Conservation (phyloP, 2,113 vertebrate species). For the Microtus montanus region DNA sequence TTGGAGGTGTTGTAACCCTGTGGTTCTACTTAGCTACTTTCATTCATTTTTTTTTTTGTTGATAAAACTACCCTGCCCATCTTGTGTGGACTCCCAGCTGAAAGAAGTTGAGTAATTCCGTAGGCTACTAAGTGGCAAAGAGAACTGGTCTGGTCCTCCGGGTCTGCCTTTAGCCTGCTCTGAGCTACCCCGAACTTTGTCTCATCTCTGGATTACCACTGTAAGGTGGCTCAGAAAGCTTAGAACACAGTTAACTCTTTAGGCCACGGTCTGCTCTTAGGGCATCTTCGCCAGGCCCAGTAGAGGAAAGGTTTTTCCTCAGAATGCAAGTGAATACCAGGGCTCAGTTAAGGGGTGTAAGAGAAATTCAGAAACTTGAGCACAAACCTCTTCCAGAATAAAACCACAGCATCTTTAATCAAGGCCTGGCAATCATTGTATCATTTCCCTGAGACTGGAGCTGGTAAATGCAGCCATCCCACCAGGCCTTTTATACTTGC, state of each 20-base stretch:
- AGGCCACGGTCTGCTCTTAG: conserved; percentile 20
- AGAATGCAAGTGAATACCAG: conserved; percentile 44
- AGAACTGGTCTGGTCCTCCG: background rate
- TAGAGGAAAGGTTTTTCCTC: conserved; percentile 5
- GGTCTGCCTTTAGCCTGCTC: background rate
- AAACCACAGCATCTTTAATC: conserved; percentile 79
- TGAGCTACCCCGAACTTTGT: conserved; percentile 36
- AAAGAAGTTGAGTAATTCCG: conserved; percentile 3
- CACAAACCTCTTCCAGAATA: conserved; percentile 67
- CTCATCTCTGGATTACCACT: conserved; percentile 39
- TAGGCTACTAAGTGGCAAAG: background rate
- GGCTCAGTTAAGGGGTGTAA: conserved; percentile 22
- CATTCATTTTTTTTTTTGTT: background rate
- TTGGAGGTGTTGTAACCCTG: background rate
- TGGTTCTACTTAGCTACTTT: background rate
- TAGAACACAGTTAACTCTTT: conserved; percentile 24
- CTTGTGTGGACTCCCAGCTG: conserved; percentile 19
- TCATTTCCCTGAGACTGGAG: conserved; percentile 44
- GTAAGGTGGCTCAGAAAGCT: conserved; percentile 45
- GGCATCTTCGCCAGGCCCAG: background rate
- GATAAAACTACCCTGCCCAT: background rate
- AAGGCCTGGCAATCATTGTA: conserved; percentile 65
- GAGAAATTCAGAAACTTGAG: conserved; percentile 59
- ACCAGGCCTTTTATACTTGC: conserved; percentile 66
- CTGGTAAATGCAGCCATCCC: conserved; percentile 70